Base-by-base conservation (phyloP, 2,113 vertebrate species). In the Macaca nemestrina region DNA sequence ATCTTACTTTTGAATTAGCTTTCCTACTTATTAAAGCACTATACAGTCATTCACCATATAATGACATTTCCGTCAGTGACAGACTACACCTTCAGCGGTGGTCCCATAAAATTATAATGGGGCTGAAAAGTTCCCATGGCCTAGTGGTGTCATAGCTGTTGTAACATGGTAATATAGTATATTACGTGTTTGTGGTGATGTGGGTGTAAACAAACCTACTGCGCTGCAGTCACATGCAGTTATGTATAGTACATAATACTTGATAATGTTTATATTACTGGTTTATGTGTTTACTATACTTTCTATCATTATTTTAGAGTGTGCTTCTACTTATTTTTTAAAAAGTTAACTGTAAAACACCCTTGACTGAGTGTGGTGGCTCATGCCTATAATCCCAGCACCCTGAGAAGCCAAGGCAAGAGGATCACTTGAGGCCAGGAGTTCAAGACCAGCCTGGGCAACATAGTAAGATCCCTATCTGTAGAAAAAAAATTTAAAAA, bases 21-120 rank as follows among this genome's bases (percentile, higher is more conserved):
- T 97, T 96, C 27, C 55, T 82, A 32, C 35, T 92, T 90, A 38
- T 61, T 93, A 91, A 95, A 97, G 82, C 22, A 92, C 61, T 35
- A 25, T 83, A 16, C 88, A 20, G 30, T 48, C 6, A 9, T 35
- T 13, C 73, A 76, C 14, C 11, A 22, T 18, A 40, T 72, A 72
- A 40, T 11, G 20, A 75, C 12, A 27, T 75, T 75, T 75, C 40
- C 7, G 23, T 75, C 13, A 7, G 13, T 75, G 40, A 43, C 1
- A 14, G 11, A 45, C 72, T 43, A 12, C 40, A 27, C 40, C 12
- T 43, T 27, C 40, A 75, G 6, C 14, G 4, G 25, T 76, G 7
- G 25, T 76, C 43, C 73, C 43, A 8, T 76, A 76, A 76, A 27
- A 76, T 30, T 76, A 30, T 76, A 45, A 48, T 76, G 73, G 25